Evolutionary conservation across 1,140 invertebrate species (phyloP).

Genomic region (Onthophagus taurus): DNA sequence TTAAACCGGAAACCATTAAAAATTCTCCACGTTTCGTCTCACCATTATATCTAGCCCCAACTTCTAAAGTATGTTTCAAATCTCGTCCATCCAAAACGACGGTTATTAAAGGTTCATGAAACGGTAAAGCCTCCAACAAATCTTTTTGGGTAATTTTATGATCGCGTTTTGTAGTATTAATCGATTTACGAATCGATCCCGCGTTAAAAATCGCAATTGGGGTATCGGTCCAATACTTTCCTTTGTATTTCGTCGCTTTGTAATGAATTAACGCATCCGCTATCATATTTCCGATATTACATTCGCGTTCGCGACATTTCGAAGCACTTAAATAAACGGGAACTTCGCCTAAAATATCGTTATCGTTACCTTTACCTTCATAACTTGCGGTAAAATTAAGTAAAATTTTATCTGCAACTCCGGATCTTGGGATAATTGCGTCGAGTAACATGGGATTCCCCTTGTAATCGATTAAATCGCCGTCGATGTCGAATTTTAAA

Average conservation of each 20-base stretch:
- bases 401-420: no score
- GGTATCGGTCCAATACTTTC: conserved; percentile 1
- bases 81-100: conserved; percentile 44
- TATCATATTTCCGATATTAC: conserved; percentile 5
- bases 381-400: no score
- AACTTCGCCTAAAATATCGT: no score
- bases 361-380: no score
- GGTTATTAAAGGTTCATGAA: conserved; percentile 43
- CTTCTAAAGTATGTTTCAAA: conserved; percentile 43
- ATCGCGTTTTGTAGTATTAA: conserved; percentile 2
- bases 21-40: conserved; percentile 46
- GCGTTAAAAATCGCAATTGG: conserved; percentile 2
- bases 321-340: no score
- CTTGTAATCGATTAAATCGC: no score
- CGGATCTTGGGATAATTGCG: no score
- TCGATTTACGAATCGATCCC: not conserved
- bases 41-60: conserved; percentile 42
- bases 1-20: conserved; percentile 50
- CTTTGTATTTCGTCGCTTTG: not conserved
- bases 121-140: conserved; percentile 42
- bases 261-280: not conserved
- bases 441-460: no score
- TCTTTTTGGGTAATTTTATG: no score
- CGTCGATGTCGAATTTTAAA: no score
- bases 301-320: no score